These are phyloP conservation scores for Ceratina australensis DNA, from an alignment of 1,140 invertebrate species.

Conservation along the genomic window DNA sequence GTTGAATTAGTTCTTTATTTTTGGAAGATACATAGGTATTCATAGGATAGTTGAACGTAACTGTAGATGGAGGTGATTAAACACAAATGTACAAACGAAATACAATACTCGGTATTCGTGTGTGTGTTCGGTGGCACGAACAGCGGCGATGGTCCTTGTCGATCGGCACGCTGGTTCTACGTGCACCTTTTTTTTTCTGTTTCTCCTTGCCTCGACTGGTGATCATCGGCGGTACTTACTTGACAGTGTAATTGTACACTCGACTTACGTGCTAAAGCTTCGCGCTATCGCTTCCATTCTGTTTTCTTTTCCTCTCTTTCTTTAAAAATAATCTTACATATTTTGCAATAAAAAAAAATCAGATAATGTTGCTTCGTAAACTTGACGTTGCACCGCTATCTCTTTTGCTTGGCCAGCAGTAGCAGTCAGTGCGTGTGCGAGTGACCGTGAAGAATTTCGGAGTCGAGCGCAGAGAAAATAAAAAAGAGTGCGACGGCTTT, in stretches of 20 bases:
- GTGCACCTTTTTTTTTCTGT: conserved; percentile 21
- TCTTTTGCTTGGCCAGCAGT: conserved; percentile 54
- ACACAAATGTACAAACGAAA: conserved; percentile 73
- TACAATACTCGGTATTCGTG: conserved; percentile 65
- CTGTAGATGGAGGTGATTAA: conserved; percentile 62
- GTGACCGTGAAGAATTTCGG: conserved; percentile 51
- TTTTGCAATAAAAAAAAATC: conserved; percentile 67
- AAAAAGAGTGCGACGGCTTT: conserved; percentile 52
- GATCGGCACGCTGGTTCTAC: conserved; percentile 29
- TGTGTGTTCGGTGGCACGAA: conserved; percentile 51
- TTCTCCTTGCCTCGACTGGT: too few species aligned
- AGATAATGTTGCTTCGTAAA: conserved; percentile 63
- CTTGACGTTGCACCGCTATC: conserved; percentile 60
- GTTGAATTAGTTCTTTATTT: conserved; percentile 72
- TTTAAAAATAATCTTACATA: conserved; percentile 68
- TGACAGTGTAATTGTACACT: conserved; percentile 65
- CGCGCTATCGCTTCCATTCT: conserved; percentile 54
- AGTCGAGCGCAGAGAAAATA: conserved; percentile 63
- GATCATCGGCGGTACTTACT: too few species aligned
- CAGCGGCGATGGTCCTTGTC: conserved; percentile 48
- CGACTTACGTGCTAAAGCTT: conserved; percentile 63
- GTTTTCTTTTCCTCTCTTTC: too few species aligned
- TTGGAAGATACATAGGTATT: conserved; percentile 72
- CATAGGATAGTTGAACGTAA: conserved; percentile 67
- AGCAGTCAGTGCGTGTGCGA: too few species aligned